Conservation (phyloP, 2,113 vertebrate genomes). For the Notarius lentiginosus region DNA sequence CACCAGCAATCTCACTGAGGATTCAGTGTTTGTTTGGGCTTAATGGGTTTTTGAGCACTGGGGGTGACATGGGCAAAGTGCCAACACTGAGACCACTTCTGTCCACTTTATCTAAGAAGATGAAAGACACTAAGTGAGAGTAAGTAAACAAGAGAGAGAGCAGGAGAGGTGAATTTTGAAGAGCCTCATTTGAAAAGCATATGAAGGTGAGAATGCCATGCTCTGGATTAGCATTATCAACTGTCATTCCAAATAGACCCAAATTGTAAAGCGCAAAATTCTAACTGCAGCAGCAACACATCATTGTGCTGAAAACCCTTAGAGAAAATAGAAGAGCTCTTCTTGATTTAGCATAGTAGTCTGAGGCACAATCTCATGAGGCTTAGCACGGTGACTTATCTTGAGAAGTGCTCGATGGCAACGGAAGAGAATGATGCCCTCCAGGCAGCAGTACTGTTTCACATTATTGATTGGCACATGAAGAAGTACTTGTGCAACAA, state of each 20-base stretch:
- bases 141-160: conserved; percentile 23
- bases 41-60: conserved; percentile 44
- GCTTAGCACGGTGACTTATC: conserved; percentile 70
- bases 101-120: conserved; percentile 38
- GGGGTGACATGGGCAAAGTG: conserved; percentile 35
- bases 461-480: conserved; percentile 71
- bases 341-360: conserved; percentile 54
- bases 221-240: background rate
- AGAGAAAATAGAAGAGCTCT: conserved; percentile 54
- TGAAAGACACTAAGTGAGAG: conserved; percentile 4
- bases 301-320: conserved; percentile 16
- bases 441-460: conserved; percentile 10
- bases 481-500: conserved; percentile 75
- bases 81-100: conserved; percentile 35
- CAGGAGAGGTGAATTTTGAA: conserved; percentile 41
- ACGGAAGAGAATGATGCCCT: conserved; percentile 62
- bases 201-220: background rate
- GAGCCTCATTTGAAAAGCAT: conserved; percentile 32
- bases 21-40: conserved; percentile 50
- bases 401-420: conserved; percentile 66
- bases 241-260: background rate
- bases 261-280: conserved; percentile 17
- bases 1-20: conserved; percentile 19
- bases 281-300: conserved; percentile 6
- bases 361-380: conserved; percentile 58